Base-by-base conservation (phyloP, 2,888 invertebrate genomes). In the Drosophila paracracens region DNA sequence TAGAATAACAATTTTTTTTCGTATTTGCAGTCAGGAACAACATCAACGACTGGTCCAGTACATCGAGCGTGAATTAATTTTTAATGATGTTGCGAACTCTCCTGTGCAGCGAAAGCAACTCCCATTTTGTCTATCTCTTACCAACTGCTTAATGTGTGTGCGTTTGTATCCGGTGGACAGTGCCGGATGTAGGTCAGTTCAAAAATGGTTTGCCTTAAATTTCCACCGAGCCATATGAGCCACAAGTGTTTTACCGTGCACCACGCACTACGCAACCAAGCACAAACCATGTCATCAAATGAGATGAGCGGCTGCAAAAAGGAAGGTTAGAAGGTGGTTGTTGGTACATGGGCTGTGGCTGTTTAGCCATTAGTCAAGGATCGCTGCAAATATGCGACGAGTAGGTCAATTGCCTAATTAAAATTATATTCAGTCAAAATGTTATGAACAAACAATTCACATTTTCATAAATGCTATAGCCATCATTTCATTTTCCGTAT, bases 51-150 rank as follows among this genome's bases (percentile, higher is more conserved):
- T 50, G 70, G 67, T 69, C 57, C 77, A 82, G 85, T 76, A 85
- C 88, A 89, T 81, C 77, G 89, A 90, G 88, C 90, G 89, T 90
- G 82, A 88, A 88, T 88, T 88, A 90, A 90, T 88, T 90, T 88
- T 88, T 88, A 88, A 88, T 88, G 88, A 88, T 89, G 91, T 88
- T 90, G 90, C 82, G 79, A 82, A 82, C 89, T 82, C 79, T 62
- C 27, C 50, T 52, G 83, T 71, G 78, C 68, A 56, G 67, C 73
- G 78, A 73, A 78, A 88, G 69, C 85, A 69, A 74, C 83, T 89
- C 65, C 66, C 88, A 84, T 89, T 83, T 89, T 71, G 77, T 74
- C 80, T 74, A 80, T 74, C 79, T 67, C 64, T 58, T 69, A 18
- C 53, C 64, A 43, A 63, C 70, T 74, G 68, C 7, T 38, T 57